Evolutionary conservation across 2,888 invertebrate species (phyloP).

Genomic region (Phytoseiulus persimilis): DNA sequence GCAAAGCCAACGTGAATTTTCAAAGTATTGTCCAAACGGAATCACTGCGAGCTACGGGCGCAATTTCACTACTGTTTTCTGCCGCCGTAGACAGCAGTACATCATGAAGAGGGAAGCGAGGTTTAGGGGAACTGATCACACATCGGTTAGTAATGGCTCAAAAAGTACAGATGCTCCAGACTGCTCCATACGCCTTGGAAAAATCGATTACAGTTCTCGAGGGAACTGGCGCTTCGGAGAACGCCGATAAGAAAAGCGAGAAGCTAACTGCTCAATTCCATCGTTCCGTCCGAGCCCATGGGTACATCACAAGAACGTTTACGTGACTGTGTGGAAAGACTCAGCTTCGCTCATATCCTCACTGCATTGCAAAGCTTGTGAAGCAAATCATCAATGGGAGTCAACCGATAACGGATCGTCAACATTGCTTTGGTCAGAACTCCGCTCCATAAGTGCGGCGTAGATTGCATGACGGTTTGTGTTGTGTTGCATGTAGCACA

Average conservation of each 20-base stretch:
- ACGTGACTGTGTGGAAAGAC: background rate
- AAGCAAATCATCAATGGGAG: background rate
- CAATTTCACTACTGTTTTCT: background rate
- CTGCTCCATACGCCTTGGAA: background rate
- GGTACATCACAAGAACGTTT: background rate
- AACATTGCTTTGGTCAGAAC: background rate
- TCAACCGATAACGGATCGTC: background rate
- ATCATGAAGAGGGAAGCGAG: background rate
- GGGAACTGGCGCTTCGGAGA: background rate
- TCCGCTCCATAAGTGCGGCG: background rate
- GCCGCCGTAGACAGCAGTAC: background rate
- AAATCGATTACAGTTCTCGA: background rate
- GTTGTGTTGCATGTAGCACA: background rate
- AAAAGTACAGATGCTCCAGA: background rate
- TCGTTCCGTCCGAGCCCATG: background rate
- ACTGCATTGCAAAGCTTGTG: background rate
- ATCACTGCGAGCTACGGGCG: background rate
- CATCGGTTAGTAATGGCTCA: background rate
- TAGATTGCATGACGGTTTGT: background rate
- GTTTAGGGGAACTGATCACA: background rate
- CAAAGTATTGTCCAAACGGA: background rate
- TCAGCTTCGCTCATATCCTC: background rate
- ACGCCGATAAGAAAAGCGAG: background rate
- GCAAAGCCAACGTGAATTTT: too few species aligned
- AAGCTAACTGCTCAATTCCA: background rate